Conservation (phyloP, 2,113 vertebrate species). For the Myrmecophaga tridactyla region DNA sequence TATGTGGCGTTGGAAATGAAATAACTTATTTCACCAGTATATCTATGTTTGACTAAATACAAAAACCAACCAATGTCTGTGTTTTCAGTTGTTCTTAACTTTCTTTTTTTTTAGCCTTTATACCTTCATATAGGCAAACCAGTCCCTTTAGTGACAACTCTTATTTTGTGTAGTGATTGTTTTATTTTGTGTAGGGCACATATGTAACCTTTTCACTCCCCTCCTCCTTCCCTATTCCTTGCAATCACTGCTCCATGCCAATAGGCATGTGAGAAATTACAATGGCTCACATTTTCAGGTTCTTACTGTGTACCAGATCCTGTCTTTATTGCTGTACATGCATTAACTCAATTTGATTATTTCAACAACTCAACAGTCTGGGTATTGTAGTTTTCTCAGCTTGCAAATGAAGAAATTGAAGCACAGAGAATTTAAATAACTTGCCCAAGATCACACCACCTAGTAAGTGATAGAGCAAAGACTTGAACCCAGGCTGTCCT, state of each 20-base stretch:
- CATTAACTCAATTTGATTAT: not conserved
- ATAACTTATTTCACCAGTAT: not conserved
- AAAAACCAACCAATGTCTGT: not conserved
- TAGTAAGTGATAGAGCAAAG: not conserved
- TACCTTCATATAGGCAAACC: not conserved
- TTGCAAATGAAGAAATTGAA: not conserved
- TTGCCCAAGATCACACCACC: not conserved
- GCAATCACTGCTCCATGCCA: not conserved
- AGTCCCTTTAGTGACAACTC: not conserved
- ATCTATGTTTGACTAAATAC: not conserved
- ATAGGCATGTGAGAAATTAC: not conserved
- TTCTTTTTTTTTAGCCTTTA: not conserved
- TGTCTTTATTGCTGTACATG: not conserved
- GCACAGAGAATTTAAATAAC: not conserved
- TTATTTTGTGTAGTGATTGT: not conserved
- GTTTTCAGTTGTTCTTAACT: not conserved
- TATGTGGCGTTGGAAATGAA: constrained; percentile 11
- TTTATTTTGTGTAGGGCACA: not conserved
- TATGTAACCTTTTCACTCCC: not conserved
- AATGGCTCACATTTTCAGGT: not conserved
- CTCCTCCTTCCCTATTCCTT: not conserved
- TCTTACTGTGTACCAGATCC: not conserved
- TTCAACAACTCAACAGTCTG: not conserved
- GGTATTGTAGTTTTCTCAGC: not conserved
- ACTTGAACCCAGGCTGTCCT: not conserved